Conservation (phyloP, 2,797 vertebrate species). For the Micrastur ruficollis region DNA sequence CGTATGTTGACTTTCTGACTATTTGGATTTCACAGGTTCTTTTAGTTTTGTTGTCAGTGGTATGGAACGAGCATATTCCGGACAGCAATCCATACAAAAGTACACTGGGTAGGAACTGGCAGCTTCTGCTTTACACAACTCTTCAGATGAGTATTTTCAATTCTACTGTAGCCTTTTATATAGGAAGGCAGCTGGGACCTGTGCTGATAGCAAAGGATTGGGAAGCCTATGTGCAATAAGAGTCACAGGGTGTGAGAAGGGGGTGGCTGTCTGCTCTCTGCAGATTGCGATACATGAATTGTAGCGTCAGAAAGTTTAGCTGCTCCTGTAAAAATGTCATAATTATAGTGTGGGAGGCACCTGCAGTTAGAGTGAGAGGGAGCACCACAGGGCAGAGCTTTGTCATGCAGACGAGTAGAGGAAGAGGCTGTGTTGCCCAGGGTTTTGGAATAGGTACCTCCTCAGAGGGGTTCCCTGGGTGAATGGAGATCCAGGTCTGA, state of each 20-base stretch:
- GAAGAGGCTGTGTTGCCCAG: not conserved
- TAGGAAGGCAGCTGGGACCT: not conserved
- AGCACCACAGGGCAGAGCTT: not conserved
- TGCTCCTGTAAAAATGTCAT: not conserved
- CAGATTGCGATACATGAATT: accelerated
- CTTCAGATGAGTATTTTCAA: not conserved
- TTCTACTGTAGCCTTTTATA: not conserved
- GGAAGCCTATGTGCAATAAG: not conserved
- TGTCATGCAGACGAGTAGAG: not conserved
- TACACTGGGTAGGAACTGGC: not conserved
- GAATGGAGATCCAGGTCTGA: not conserved
- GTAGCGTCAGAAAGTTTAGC: not conserved
- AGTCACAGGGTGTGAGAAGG: not conserved
- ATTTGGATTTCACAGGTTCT: not conserved
- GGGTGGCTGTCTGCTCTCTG: not conserved
- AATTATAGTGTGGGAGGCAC: not conserved
- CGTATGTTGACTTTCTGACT: not conserved
- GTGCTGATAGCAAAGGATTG: not conserved
- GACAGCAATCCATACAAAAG: not conserved
- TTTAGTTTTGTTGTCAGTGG: not conserved
- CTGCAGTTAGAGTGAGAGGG: not conserved
- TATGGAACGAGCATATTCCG: not conserved
- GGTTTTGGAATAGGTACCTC: not conserved
- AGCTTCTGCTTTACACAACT: not conserved
- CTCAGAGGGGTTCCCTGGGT: not conserved